phyloP scores from a whole-genome alignment of 2,113 vertebrate species.

The Barnardius zonarius region DNA sequence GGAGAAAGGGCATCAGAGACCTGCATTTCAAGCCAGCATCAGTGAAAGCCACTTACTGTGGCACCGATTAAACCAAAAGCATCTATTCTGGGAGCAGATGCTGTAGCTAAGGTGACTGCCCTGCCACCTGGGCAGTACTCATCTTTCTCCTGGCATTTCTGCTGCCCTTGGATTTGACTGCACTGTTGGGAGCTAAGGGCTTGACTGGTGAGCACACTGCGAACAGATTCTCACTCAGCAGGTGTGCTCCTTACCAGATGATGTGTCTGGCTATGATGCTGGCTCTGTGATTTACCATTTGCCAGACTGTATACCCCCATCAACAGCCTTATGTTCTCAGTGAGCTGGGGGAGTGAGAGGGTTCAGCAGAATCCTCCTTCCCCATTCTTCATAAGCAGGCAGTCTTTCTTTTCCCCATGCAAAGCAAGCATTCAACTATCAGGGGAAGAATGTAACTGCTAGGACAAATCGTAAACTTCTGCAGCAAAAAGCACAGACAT shows the following conservation, averaged over 20 bases:
- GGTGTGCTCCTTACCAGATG: background rate
- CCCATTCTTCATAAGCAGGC: background rate
- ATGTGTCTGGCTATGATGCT: background rate
- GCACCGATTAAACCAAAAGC: background rate
- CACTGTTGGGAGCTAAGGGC: background rate
- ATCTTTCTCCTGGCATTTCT: background rate
- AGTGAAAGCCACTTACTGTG: background rate
- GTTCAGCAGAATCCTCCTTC: background rate
- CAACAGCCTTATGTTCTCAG: background rate
- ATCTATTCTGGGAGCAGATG: background rate
- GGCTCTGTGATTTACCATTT: background rate
- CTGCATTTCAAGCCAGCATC: background rate
- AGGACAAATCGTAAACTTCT: background rate
- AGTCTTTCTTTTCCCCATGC: background rate
- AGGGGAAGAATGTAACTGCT: background rate
- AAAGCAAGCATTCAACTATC: background rate
- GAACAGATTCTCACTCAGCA: background rate
- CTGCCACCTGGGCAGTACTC: background rate
- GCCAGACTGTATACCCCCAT: background rate
- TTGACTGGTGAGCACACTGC: rapidly evolving
- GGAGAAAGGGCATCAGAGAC: background rate
- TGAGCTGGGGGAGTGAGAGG: background rate
- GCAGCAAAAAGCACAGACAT: background rate
- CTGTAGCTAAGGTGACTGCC: background rate
- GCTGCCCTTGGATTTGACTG: background rate